Evolutionary conservation across 2,888 invertebrate genomes (phyloP), one percentile per base, ranked within the genome.

Genomic region (Diaprepes abbreviatus): DNA sequence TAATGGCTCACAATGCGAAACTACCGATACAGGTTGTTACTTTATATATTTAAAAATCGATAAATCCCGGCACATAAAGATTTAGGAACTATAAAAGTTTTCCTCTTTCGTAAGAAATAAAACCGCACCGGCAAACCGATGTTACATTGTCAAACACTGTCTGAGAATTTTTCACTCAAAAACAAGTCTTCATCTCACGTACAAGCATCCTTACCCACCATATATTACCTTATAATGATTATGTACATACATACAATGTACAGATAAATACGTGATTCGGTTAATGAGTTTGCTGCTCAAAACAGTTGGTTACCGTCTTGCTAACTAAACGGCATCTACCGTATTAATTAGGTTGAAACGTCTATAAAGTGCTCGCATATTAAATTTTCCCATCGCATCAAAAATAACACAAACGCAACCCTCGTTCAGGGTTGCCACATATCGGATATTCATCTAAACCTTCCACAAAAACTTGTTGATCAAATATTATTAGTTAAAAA

Each of bases 301-400:
- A 28, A 48, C 48, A 48, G 48, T 48, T 48, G 48, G 12, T 48
- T 14, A 14, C 48, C 28, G 48, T 12, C 48, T 48, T 48, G 14
- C 24, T 14, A 28, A 45, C 21, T 24, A 45, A 45, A 45, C 45
- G 24, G n/a, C n/a, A 45, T 45, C 45, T 21, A 24, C 24, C n/a
- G 48, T 12, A 48, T 28, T 24, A 48, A 48, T 48, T 48, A 48
- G 14, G 24, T 24, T 48, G 48, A 28, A 28, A 48, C 14, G 28
- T n/a, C n/a, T n/a, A n/a, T 24, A 48, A 45, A 48, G 48, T 48
- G 48, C 24, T 28, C 12, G 28, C 28, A 48, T 14, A 28, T 48
- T 48, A 28, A 43, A 21, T 43, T 28, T 24, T 48, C 28, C 48
- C 48, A 48, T 48, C 28, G 12, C 14, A 14, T 28, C 12, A 28